phyloP scores from a whole-genome alignment of 2,888 invertebrate species.

The Andrena flavipes region DNA sequence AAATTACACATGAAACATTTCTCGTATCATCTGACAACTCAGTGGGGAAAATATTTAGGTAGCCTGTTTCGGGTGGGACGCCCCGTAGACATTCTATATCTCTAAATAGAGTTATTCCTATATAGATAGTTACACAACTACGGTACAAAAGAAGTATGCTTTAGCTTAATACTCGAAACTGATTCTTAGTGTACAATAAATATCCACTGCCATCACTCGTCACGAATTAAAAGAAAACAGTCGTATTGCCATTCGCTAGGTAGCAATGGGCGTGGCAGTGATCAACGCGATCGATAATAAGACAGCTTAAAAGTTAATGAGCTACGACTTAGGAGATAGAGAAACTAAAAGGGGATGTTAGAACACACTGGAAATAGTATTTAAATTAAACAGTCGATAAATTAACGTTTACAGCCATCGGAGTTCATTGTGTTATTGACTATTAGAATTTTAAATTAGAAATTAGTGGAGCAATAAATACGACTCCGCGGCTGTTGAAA shows the following conservation, averaged over 20 bases:
- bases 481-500: neutral
- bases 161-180: conserved; percentile 41
- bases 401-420: conserved; percentile 52
- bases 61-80: too few species aligned
- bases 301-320: conserved; percentile 42
- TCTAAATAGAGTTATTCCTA: too few species aligned
- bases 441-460: conserved; percentile 13
- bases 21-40: too few species aligned
- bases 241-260: conserved; percentile 51
- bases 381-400: conserved; percentile 35
- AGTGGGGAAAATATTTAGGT: too few species aligned
- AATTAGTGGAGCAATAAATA: conserved; percentile 13
- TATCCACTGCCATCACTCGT: conserved; percentile 49
- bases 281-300: conserved; percentile 47
- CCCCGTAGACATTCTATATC: too few species aligned
- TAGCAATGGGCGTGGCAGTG: conserved; percentile 68
- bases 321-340: conserved; percentile 23
- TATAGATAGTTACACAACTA: neutral
- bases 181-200: conserved; percentile 53
- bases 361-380: conserved; percentile 10
- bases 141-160: conserved; percentile 38
- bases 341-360: neutral
- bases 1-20: too few species aligned
- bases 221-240: conserved; percentile 20
- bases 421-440: conserved; percentile 17